Evolutionary conservation across 2,113 vertebrate species (phyloP).

Genomic region (Limnothrissa miodon): DNA sequence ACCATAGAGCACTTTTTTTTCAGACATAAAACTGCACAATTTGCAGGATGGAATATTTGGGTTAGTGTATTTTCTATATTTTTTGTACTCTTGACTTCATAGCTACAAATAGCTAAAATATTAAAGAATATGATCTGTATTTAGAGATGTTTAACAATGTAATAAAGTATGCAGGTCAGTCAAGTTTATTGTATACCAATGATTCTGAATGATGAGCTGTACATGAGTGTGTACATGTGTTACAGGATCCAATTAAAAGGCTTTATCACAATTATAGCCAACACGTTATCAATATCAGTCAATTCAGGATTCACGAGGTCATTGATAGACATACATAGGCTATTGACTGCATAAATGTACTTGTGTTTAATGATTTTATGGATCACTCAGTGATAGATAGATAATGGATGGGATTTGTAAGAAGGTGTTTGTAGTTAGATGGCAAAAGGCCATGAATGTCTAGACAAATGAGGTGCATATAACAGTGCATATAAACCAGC

Average conservation of each 20-base stretch:
- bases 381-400: not conserved
- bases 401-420: constrained; percentile 47
- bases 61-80: not conserved
- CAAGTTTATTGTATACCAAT: no score
- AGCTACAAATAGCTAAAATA: not conserved
- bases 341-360: not conserved
- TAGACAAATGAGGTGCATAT: constrained; percentile 37
- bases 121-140: not conserved
- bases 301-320: not conserved
- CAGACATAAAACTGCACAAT: not conserved
- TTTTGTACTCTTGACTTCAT: not conserved
- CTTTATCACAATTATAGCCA: not conserved
- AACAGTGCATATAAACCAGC: constrained; percentile 50
- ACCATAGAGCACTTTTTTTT: constrained; percentile 55
- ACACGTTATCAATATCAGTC: not conserved
- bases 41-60: not conserved
- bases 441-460: constrained; percentile 56
- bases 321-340: not conserved
- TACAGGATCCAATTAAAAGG: no score
- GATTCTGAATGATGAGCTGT: no score
- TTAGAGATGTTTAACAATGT: no score
- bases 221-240: no score
- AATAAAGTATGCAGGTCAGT: no score
- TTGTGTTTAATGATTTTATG: constrained; percentile 30
- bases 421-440: constrained; percentile 50